Conservation (phyloP, 2,113 vertebrate genomes). For the Alexandromys fortis region DNA sequence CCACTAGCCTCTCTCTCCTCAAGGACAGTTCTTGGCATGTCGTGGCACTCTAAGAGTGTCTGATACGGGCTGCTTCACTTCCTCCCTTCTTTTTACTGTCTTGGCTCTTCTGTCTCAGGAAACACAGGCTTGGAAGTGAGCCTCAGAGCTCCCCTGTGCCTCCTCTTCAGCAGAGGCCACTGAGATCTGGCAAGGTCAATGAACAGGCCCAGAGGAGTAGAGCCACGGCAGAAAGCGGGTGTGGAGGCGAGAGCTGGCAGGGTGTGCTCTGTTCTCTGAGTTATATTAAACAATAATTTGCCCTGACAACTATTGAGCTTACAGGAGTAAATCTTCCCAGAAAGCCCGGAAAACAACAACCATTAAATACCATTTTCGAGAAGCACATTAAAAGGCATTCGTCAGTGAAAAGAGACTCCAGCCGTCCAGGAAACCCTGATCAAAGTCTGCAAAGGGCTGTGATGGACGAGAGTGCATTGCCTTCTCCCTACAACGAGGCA, state of each 20-base stretch:
- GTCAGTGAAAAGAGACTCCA: not conserved
- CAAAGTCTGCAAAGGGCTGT: not conserved
- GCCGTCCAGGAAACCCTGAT: slow-evolving; percentile 2
- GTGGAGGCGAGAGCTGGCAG: rapidly evolving
- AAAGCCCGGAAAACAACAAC: slow-evolving; percentile 50
- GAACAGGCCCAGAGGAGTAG: not conserved
- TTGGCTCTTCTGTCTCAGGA: not conserved
- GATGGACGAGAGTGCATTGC: not conserved
- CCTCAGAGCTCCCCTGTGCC: not conserved
- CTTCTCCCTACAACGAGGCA: slow-evolving; percentile 25
- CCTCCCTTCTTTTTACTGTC: not conserved
- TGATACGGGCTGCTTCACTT: not conserved
- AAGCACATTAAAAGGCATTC: slow-evolving; percentile 46
- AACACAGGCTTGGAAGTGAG: not conserved
- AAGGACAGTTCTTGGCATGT: not conserved
- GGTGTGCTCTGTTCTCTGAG: not conserved
- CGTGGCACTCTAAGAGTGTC: too few relatives aligned
- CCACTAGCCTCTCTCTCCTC: not conserved
- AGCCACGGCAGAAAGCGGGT: not conserved
- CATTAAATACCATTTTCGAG: slow-evolving; percentile 5
- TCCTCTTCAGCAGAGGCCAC: not conserved
- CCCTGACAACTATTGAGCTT: not conserved
- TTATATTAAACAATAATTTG: not conserved
- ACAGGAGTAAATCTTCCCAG: slow-evolving; percentile 41
- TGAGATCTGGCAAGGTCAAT: not conserved